These are phyloP conservation scores for Luperina nickerlii DNA, from an alignment of 2,888 invertebrate genomes.

Conservation along the genomic window DNA sequence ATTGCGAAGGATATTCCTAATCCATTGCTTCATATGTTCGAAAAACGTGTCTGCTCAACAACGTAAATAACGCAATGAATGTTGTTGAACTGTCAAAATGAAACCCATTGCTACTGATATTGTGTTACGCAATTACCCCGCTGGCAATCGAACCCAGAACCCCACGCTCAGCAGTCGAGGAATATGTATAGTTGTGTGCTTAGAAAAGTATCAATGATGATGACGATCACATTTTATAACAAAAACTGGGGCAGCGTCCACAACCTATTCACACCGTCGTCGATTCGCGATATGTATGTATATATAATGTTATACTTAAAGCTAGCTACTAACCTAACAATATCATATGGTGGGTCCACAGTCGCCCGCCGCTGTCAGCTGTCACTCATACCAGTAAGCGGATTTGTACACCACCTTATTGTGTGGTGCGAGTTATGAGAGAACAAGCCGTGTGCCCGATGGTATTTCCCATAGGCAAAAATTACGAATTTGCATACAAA, in stretches of 20 bases:
- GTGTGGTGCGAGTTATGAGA: constrained; percentile 29
- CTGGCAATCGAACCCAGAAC: background rate
- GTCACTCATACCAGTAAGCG: constrained; percentile 81
- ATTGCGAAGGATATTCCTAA: too few relatives aligned
- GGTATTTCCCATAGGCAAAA: background rate
- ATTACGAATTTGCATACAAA: background rate
- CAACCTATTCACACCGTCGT: constrained; percentile 5
- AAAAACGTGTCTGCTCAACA: too few relatives aligned
- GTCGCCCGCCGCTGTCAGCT: constrained; percentile 77
- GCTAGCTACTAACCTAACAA: constrained; percentile 51
- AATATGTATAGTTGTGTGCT: background rate
- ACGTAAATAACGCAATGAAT: too few relatives aligned
- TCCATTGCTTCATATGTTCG: too few relatives aligned
- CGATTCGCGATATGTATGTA: constrained; percentile 26
- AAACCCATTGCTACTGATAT: too few relatives aligned
- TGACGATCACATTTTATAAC: background rate
- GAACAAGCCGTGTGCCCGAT: background rate
- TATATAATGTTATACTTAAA: constrained; percentile 41
- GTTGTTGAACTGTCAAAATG: too few relatives aligned
- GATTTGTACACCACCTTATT: constrained; percentile 76
- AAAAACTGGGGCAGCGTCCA: background rate
- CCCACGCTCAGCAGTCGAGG: background rate
- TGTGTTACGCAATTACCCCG: too few relatives aligned
- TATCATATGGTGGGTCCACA: constrained; percentile 54
- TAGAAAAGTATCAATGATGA: background rate